Evolutionary conservation across 2,113 vertebrate genomes (phyloP), one percentile per base, ranked within the genome.

Genomic region (Paradoxurus hermaphroditus): DNA sequence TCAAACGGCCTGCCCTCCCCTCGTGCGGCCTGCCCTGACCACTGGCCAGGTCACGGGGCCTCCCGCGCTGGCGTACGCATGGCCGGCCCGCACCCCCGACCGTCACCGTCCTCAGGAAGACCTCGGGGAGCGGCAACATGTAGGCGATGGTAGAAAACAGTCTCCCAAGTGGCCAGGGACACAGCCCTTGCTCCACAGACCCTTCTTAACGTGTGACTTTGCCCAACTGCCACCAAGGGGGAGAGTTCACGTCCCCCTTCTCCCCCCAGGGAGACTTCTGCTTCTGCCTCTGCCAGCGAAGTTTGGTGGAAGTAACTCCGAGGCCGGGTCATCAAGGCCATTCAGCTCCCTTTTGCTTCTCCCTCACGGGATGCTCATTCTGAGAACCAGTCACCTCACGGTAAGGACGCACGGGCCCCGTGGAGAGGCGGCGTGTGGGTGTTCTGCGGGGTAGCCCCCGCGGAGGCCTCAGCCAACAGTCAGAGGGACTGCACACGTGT

Each of bases 251-350:
- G 1, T 19, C 46, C 36, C 14, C n/a, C 62, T 15, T 59, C 49
- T 63, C 41, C 18, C 59, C 51, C 44, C 5, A 29, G n/a, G 14
- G 65, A 14, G 16, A 27, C 27, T 29, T 53, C 44, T 44, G 34
- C 34, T 31, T 83, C 44, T 67, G 31, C 12, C 6, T 39, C 2
- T 1, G 29, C 23, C 67, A 19, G 3, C 18, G 12, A 51, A 4
- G 5, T 12, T 14, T 4, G 13, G 23, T 0, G 0, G 51, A 62
- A 51, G 56, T 14, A 15, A 31, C 2, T 73, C 73, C 1, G 6
- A 59, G 51, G 39, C 59, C 18, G 5, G 21, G 25, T 25, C 16
- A 9, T 5, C 31, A 90, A 44, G 51, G 46, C 16, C 15, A 51
- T 36, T 59, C 34, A 19, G 46, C 34, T 41, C 82, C 49, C 41